These are phyloP conservation scores for Zaprionus lachaisei DNA, from an alignment of 1,140 invertebrate genomes.

Conservation along the genomic window DNA sequence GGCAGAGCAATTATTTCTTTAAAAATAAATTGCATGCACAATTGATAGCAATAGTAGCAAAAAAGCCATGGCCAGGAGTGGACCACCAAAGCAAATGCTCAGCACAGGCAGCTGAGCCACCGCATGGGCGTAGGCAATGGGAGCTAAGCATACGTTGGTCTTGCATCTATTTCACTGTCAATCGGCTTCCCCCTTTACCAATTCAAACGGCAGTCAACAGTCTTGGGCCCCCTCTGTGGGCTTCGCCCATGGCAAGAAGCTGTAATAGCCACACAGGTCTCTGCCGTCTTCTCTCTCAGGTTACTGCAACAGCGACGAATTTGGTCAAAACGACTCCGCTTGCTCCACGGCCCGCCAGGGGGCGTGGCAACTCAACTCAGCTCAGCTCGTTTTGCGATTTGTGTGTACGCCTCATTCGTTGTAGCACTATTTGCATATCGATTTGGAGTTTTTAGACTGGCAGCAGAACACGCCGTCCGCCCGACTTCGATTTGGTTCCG, in stretches of 20 bases:
- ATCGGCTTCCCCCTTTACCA: background rate
- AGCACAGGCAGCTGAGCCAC: slow-evolving; percentile 19
- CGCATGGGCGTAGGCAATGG: background rate
- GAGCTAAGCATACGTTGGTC: background rate
- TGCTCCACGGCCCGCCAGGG: slow-evolving; percentile 10
- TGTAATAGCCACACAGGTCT: slow-evolving; percentile 42
- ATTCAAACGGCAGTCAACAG: background rate
- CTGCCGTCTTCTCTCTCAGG: slow-evolving; percentile 51
- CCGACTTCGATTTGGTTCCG: slow-evolving; percentile 27
- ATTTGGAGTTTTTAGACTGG: slow-evolving; percentile 78
- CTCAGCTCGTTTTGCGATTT: slow-evolving; percentile 71
- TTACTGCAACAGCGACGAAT: slow-evolving; percentile 63
- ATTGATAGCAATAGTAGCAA: slow-evolving; percentile 77
- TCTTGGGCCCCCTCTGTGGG: background rate
- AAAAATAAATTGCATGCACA: slow-evolving; percentile 83
- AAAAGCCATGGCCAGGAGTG: slow-evolving; percentile 38
- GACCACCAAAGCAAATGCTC: slow-evolving; percentile 63
- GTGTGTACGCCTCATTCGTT: slow-evolving; percentile 78
- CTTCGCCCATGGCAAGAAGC: slow-evolving; percentile 6
- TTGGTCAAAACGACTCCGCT: slow-evolving; percentile 76
- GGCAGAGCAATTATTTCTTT: slow-evolving; percentile 81
- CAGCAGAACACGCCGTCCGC: slow-evolving; percentile 58
- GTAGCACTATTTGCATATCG: slow-evolving; percentile 74
- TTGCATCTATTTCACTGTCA: background rate
- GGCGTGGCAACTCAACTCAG: slow-evolving; percentile 51